Evolutionary conservation across 2,113 vertebrate genomes (phyloP).

Genomic region (Hirundichthys speculiger): DNA sequence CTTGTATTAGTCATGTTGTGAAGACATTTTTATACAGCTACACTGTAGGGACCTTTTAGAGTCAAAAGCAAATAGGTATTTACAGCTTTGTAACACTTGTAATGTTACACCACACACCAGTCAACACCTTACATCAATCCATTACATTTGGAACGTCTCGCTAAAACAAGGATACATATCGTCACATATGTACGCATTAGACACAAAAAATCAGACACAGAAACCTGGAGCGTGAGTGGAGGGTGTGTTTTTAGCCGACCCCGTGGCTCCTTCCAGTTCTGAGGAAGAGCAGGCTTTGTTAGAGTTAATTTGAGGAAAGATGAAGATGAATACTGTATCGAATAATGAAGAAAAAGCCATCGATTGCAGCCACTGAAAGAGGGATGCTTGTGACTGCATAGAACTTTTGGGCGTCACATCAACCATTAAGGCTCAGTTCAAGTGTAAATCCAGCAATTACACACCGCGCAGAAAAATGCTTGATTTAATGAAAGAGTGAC

Average conservation of each 20-base stretch:
- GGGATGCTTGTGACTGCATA: slow-evolving; percentile 24
- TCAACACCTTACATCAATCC: slow-evolving; percentile 36
- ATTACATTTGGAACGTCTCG: slow-evolving; percentile 6
- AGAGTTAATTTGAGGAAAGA: slow-evolving; percentile 46
- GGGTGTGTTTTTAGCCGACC: slow-evolving; percentile 24
- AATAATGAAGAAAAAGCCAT: slow-evolving; percentile 35
- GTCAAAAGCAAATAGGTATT: too few relatives aligned
- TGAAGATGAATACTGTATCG: slow-evolving; percentile 19
- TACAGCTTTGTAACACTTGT: too few relatives aligned
- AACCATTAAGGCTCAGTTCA: not conserved
- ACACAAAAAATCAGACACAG: not conserved
- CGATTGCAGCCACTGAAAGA: slow-evolving; percentile 36
- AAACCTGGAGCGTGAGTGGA: slow-evolving; percentile 35
- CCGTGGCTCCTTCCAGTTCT: slow-evolving; percentile 25
- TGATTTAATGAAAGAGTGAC: not conserved
- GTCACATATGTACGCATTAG: slow-evolving; percentile 13
- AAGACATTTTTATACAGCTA: not conserved
- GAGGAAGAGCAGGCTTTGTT: slow-evolving; percentile 34
- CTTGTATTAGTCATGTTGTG: slow-evolving; percentile 5
- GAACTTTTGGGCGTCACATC: slow-evolving; percentile 32
- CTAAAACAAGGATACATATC: slow-evolving; percentile 3
- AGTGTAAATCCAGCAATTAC: slow-evolving; percentile 2
- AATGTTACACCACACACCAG: slow-evolving; percentile 24
- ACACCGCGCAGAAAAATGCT: slow-evolving; percentile 10
- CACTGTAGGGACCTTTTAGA: not conserved